These are phyloP conservation scores for Proterorhinus semilunaris DNA, from an alignment of 2,113 vertebrate genomes.

Conservation along the genomic window DNA sequence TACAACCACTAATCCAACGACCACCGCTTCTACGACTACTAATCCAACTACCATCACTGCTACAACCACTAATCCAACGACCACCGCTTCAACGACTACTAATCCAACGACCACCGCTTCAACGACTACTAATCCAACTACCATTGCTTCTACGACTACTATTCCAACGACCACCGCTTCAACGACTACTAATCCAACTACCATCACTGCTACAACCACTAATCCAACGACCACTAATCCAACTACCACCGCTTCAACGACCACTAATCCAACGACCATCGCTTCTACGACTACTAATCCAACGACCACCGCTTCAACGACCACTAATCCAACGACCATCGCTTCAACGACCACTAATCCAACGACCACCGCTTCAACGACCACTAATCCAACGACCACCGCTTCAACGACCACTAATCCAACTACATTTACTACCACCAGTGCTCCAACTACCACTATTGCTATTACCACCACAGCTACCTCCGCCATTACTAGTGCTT, in stretches of 20 bases:
- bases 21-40: neutral
- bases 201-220: neutral
- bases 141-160: neutral
- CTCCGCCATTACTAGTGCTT: neutral
- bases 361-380: neutral
- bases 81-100: no score
- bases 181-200: neutral
- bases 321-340: neutral
- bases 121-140: no score
- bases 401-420: no score
- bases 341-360: neutral
- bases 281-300: neutral
- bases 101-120: no score
- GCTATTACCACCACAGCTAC: conserved; percentile 1
- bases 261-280: neutral
- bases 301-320: neutral
- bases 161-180: neutral
- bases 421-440: neutral
- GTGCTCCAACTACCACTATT: neutral
- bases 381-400: neutral
- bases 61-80: neutral
- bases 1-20: neutral
- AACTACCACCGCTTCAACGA: neutral
- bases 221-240: no score
- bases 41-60: neutral